Conservation (phyloP, 2,113 vertebrate species). For the Xiphophorus maculatus region DNA sequence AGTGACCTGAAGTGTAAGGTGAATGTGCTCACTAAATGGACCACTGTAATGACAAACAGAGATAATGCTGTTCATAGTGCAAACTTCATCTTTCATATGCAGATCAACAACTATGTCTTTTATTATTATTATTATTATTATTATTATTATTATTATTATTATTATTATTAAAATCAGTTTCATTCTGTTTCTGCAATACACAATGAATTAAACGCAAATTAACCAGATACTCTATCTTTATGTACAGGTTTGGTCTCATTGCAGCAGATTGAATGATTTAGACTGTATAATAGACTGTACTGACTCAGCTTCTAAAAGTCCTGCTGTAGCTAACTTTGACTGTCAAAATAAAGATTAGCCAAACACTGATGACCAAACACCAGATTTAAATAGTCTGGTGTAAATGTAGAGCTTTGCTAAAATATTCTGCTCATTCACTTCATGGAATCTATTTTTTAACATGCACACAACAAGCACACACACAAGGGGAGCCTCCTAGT, state of each 20-base stretch:
- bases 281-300: neutral
- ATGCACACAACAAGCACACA: neutral
- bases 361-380: neutral
- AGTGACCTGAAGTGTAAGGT: slow-evolving; percentile 51
- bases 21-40: slow-evolving; percentile 57
- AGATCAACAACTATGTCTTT: no score
- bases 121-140: no score
- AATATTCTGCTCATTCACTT: slow-evolving; percentile 12
- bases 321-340: slow-evolving; percentile 7
- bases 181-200: neutral
- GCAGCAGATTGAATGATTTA: neutral
- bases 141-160: no score
- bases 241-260: neutral
- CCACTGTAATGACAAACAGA: slow-evolving; percentile 52
- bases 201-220: neutral
- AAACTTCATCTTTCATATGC: neutral
- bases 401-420: neutral
- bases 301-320: neutral
- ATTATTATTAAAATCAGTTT: no score
- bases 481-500: slow-evolving; percentile 57
- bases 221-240: neutral
- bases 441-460: neutral
- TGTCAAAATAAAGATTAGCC: neutral
- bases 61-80: slow-evolving; percentile 31
- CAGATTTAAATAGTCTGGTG: neutral